phyloP scores from a whole-genome alignment of 2,888 invertebrate species.

The Koerneria pararmatus region DNA sequence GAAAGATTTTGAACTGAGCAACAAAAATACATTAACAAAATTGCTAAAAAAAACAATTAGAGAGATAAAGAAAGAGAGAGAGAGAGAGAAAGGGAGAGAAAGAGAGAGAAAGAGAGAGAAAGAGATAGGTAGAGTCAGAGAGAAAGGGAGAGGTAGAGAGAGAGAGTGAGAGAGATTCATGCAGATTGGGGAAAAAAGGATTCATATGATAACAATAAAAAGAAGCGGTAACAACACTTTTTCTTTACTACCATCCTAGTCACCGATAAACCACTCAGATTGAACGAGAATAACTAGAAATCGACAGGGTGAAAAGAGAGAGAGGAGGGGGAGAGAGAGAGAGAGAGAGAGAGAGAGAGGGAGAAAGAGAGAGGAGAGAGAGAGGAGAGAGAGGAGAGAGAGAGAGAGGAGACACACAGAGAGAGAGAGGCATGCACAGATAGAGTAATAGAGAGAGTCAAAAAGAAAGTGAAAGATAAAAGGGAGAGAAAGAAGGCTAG shows the following conservation, averaged over 20 bases:
- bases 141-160: too few relatives aligned
- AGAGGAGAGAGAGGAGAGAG: constrained; percentile 9
- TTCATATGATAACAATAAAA: too few relatives aligned
- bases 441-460: too few relatives aligned
- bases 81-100: constrained; percentile 12
- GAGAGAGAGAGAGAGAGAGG: constrained; percentile 14
- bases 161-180: constrained; percentile 9
- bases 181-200: constrained; percentile 5
- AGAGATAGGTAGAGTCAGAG: too few relatives aligned
- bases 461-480: too few relatives aligned
- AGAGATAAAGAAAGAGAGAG: too few relatives aligned
- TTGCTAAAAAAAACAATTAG: too few relatives aligned
- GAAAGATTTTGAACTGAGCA: neutral
- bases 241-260: too few relatives aligned
- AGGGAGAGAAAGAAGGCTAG: too few relatives aligned
- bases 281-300: neutral
- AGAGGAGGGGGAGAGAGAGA: constrained; percentile 18
- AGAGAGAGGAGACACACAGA: constrained; percentile 6
- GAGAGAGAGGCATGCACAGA: neutral
- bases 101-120: constrained; percentile 17
- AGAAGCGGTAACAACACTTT: too few relatives aligned
- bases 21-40: neutral
- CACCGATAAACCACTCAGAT: too few relatives aligned
- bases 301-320: constrained; percentile 15
- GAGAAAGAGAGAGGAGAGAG: constrained; percentile 7